Evolutionary conservation across 2,797 vertebrate species (phyloP).

Genomic region (Streptopelia turtur): DNA sequence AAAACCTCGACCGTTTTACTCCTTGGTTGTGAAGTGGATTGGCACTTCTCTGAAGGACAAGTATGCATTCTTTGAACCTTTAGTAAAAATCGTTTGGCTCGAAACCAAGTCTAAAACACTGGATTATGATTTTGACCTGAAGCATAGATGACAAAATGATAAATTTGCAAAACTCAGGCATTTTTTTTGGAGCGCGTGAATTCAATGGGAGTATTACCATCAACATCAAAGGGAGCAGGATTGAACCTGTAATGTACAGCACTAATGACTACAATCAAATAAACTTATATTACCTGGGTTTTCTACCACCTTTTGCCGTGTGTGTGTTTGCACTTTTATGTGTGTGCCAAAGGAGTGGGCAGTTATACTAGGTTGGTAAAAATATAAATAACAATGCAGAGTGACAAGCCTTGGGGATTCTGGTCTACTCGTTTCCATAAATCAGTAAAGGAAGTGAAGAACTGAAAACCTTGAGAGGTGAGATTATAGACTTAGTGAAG

Average conservation of each 20-base stretch:
- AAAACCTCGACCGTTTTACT: background rate
- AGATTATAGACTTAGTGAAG: background rate
- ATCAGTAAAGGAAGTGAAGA: background rate
- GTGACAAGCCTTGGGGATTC: background rate
- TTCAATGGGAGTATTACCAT: background rate
- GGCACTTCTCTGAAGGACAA: background rate
- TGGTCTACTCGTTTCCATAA: background rate
- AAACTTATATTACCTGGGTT: background rate
- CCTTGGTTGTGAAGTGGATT: background rate
- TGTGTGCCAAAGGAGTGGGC: background rate
- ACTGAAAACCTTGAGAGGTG: background rate
- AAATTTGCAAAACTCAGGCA: constrained; percentile 29
- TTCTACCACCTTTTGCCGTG: background rate
- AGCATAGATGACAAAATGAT: constrained; percentile 44
- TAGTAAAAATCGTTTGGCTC: constrained; percentile 16
- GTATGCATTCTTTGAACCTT: background rate
- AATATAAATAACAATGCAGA: background rate
- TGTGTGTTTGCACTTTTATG: background rate
- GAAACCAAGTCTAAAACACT: background rate
- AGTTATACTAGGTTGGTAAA: background rate
- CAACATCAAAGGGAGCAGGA: constrained; percentile 49
- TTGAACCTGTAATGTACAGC: background rate
- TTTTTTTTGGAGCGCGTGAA: constrained; percentile 29
- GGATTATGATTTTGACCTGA: constrained; percentile 23
- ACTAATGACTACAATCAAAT: constrained; percentile 25